Evolutionary conservation across 2,888 invertebrate genomes (phyloP).

Genomic region (Copidosoma aretas): DNA sequence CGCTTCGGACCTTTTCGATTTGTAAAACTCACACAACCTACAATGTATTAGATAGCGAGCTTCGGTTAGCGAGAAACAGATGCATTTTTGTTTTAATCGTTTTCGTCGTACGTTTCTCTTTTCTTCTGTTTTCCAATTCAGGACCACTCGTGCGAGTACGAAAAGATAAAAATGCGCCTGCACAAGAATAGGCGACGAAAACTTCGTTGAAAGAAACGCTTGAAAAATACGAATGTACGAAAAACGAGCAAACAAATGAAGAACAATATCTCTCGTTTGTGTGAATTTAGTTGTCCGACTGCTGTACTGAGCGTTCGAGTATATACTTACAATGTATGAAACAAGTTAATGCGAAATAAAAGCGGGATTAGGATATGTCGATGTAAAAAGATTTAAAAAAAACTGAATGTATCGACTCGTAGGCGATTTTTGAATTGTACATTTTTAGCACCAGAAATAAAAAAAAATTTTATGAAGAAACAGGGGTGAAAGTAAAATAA

Average conservation of each 20-base stretch:
- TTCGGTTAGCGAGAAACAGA: conserved; percentile 6
- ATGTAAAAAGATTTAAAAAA: background rate
- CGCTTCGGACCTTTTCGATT: conserved; percentile 9
- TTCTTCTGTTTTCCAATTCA: conserved; percentile 18
- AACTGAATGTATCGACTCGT: conserved; percentile 19
- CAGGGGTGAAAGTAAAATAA: conserved; percentile 6
- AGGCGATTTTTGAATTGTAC: conserved; percentile 39
- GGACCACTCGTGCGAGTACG: conserved; percentile 25
- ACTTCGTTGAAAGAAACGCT: no score
- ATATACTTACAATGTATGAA: no score
- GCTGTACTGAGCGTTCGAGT: conserved; percentile 13
- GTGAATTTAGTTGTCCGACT: conserved; percentile 28
- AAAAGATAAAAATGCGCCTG: conserved; percentile 7
- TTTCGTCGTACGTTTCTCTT: background rate
- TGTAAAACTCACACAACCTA: background rate
- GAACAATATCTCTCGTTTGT: conserved; percentile 28
- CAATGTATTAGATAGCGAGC: background rate
- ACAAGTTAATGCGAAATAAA: conserved; percentile 7
- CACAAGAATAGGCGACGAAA: no score
- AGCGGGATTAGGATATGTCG: conserved; percentile 7
- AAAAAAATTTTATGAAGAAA: conserved; percentile 6
- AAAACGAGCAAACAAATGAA: conserved; percentile 1
- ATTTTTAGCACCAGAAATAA: conserved; percentile 32
- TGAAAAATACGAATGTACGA: background rate
- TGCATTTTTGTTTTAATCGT: conserved; percentile 2